Evolutionary conservation across 2,888 invertebrate species (phyloP), one percentile per base, ranked within the genome.

Genomic region (Caenorhabditis wallacei): DNA sequence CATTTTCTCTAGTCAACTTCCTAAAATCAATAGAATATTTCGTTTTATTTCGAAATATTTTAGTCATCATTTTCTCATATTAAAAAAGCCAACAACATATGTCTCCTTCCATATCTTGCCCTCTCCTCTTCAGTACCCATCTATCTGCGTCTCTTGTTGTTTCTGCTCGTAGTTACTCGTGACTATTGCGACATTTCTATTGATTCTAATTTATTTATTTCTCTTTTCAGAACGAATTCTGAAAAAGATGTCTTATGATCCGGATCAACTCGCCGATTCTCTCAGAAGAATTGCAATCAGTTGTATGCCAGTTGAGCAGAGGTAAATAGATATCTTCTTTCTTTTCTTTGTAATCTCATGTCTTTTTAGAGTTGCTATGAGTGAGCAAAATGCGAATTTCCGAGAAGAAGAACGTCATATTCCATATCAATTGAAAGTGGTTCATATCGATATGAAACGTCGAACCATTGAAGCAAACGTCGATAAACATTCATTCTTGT

Each of bases 281-380:
- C 43, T 61, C 13, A 43, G 40, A 26, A 43, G 43, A 16, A 61
- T 61, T 13, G 43, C 43, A 43, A 61, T 61, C 43, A 61, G 61
- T 26, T 61, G 61, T 26, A 61, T 61, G 61, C 43, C 61, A 18
- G 20, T 46, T 61, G 22, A 61, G 10, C 61, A 61, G n/a, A 61
- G 61, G 61, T 61, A 16, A 8, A 40, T 20, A 8, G 18, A 26
- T 22, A 20, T 22, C 13, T 20, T 7, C 24, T 53, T 24, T 0
- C 1, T 13, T 53, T 53, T 53, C 10, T 2, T 53, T 24, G 2
- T 10, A 53, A 24, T 13, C 4, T 53, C 13, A 53, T 40, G 8
- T 5, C 3, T 8, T 1, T 61, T 61, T 22, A 61, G 59, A 37
- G 18, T 61, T 0, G 22, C 22, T 20, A 18, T 61, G 11, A 22